Conservation (phyloP, 2,888 invertebrate species). For the Drosophila dives region DNA sequence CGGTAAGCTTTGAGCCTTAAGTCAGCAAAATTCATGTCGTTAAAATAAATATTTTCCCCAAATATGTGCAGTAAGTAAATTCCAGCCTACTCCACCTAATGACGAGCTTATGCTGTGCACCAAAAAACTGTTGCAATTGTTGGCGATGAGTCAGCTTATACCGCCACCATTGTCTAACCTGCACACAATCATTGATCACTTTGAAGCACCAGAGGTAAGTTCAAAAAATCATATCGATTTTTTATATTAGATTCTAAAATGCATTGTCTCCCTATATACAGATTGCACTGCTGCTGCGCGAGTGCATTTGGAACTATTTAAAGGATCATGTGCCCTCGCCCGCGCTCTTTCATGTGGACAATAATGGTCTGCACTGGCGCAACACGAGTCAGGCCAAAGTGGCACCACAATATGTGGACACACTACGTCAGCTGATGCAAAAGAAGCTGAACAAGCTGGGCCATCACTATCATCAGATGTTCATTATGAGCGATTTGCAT, state of each 20-base stretch:
- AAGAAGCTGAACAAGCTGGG: slow-evolving; percentile 91
- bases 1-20: slow-evolving; percentile 80
- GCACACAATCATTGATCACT: slow-evolving; percentile 90
- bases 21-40: background rate
- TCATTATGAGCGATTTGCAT: slow-evolving; percentile 84
- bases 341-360: slow-evolving; percentile 90
- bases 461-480: slow-evolving; percentile 91
- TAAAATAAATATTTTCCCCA: background rate
- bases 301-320: slow-evolving; percentile 95
- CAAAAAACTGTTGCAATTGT: slow-evolving; percentile 89
- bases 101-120: slow-evolving; percentile 85
- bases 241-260: background rate
- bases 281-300: slow-evolving; percentile 92
- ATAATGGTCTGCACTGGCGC: slow-evolving; percentile 90
- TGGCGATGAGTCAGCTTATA: slow-evolving; percentile 93
- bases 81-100: slow-evolving; percentile 75
- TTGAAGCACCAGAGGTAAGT: slow-evolving; percentile 88
- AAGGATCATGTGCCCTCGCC: slow-evolving; percentile 95
- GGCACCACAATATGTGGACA: slow-evolving; percentile 91
- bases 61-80: slow-evolving; percentile 79
- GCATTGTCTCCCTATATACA: slow-evolving; percentile 76
- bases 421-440: slow-evolving; percentile 91
- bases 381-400: slow-evolving; percentile 89
- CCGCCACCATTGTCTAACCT: slow-evolving; percentile 93
- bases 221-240: background rate